phyloP scores from a whole-genome alignment of 1,140 invertebrate genomes.

The Pseudoatta argentina region DNA sequence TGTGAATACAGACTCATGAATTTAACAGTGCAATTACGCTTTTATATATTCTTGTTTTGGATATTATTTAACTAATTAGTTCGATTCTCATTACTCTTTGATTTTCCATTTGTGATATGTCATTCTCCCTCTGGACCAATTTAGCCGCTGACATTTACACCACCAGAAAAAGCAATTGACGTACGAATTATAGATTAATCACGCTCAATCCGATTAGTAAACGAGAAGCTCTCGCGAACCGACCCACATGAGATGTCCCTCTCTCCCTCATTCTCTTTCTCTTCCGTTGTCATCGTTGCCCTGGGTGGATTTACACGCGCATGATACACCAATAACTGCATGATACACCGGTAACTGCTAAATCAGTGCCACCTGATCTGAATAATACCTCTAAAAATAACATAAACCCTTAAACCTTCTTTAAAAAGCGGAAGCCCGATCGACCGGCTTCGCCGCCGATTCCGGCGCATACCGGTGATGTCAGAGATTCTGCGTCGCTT shows the following conservation, averaged over 20 bases:
- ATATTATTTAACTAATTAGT: not conserved
- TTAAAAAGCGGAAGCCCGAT: constrained; percentile 56
- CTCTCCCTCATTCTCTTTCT: constrained; percentile 17
- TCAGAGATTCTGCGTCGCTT: constrained; percentile 48
- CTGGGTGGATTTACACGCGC: not conserved
- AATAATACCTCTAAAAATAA: constrained; percentile 80
- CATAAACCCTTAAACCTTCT: constrained; percentile 70
- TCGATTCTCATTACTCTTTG: not conserved
- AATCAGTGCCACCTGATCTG: constrained; percentile 79
- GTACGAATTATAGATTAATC: constrained; percentile 46
- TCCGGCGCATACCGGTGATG: constrained; percentile 62
- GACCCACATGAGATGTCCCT: not conserved
- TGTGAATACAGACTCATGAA: too few species aligned
- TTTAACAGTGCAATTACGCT: too few species aligned
- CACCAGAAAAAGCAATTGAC: not conserved
- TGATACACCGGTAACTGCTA: constrained; percentile 65
- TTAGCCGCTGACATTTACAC: constrained; percentile 30
- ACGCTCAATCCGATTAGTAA: not conserved
- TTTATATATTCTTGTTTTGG: not conserved
- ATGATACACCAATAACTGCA: constrained; percentile 65
- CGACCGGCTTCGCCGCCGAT: constrained; percentile 2
- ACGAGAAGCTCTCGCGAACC: not conserved
- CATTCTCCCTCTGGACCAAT: constrained; percentile 1
- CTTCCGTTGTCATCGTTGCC: constrained; percentile 44
- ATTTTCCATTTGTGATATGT: constrained; percentile 6